A percentile compares a stretch with the other conserved stretches of the same genome.
Evolutionary conservation across 1,140 invertebrate species (phyloP).

Genomic region (Calliphora vicina): DNA sequence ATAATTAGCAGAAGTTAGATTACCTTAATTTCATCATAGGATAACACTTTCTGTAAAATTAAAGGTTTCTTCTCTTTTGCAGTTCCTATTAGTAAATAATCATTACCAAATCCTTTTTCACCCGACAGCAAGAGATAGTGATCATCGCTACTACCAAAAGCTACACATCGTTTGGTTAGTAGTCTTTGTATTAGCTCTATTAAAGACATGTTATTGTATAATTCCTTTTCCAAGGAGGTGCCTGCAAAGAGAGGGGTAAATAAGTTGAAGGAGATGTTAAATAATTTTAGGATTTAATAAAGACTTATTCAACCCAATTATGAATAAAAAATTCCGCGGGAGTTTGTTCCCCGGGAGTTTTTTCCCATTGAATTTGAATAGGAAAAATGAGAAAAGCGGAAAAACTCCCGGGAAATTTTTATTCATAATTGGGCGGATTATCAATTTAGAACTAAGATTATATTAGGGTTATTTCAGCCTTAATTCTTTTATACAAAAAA

Average conservation of each 20-base stretch:
- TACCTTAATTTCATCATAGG: constrained; percentile 57
- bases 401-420: too few species aligned
- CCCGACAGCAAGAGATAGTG: constrained; percentile 42
- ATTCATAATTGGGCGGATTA: too few species aligned
- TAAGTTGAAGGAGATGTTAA: neutral
- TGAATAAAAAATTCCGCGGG: too few species aligned
- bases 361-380: too few species aligned
- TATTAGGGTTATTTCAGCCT: too few species aligned
- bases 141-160: constrained; percentile 41
- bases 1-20: too few species aligned
- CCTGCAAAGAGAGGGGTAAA: too few species aligned
- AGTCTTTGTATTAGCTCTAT: constrained; percentile 50
- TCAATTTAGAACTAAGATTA: constrained; percentile 23
- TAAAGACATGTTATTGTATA: constrained; percentile 46
- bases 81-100: constrained; percentile 47
- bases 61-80: constrained; percentile 40
- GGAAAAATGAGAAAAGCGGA: too few species aligned
- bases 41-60: constrained; percentile 46
- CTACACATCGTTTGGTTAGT: constrained; percentile 49
- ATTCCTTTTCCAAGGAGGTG: constrained; percentile 35
- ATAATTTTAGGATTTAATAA: too few species aligned
- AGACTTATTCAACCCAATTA: too few species aligned
- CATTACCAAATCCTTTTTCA: neutral
- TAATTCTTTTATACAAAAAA: too few species aligned
- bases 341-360: too few species aligned